Evolutionary conservation across 2,113 vertebrate genomes (phyloP), one percentile per base, ranked within the genome.

Genomic region (Dendrocopos noguchii): DNA sequence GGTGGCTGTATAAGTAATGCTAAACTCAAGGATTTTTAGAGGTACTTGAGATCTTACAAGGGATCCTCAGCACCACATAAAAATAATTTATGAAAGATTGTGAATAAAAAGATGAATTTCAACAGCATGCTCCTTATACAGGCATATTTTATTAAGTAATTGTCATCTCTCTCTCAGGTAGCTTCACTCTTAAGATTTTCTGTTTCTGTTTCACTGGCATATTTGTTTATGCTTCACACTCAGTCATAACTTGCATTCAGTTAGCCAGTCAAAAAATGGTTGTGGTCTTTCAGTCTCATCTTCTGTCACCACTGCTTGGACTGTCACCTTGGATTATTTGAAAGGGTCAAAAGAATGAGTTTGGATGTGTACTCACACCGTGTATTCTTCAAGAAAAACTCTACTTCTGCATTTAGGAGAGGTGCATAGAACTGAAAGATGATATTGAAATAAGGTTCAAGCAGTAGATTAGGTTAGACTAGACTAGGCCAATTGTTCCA

Each of bases 351-450:
- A 52, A 56, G 56, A 61, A 92, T 75, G 80, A 88, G 27, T 90
- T 91, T 86, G 76, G 94, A 93, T 91, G 53, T 68, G 44, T 83
- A 31, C 84, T 92, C 76, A 87, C 27, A 70, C 73, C 53, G 12
- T 71, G 50, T 90, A 90, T 80, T 90, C 91, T 78, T 96, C 87
- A 88, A 88, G 61, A 91, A 90, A 83, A 90, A 27, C 20, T 70
- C 88, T 91, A 28, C 44, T 72, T 72, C 53, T 93, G 80, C 88
- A 76, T 78, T 86, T 75, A 56, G 61, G 44, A 85, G 63, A 65
- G 50, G 28, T 25, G 10, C 50, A 10, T 34, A 25, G 53, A 84
- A 28, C 34, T 63, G 66, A 73, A 81, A 55, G 68, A 80, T 46
- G 19, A 28, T 89, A 44, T 82, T 68, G 50, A 84, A 88, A 64